Evolutionary conservation across 2,797 vertebrate species (phyloP).

Genomic region (Anguilla pacifica): DNA sequence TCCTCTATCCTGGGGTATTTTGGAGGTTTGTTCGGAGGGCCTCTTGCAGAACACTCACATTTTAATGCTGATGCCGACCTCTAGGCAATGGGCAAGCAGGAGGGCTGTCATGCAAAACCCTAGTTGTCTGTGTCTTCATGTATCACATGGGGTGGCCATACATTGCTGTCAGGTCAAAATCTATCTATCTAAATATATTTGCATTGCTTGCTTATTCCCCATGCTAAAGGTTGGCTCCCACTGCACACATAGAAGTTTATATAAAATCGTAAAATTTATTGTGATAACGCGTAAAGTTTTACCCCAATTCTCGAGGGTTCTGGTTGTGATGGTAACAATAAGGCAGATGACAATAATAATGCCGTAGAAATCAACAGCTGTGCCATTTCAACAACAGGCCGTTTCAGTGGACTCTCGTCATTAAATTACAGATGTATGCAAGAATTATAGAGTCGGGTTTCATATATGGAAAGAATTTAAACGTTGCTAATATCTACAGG

Average conservation of each 20-base stretch:
- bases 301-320: not conserved
- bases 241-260: not conserved
- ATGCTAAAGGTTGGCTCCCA: not conserved
- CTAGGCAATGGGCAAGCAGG: not conserved
- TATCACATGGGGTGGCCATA: not conserved
- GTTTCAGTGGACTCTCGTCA: not conserved
- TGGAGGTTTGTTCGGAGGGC: not conserved
- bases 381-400: not conserved
- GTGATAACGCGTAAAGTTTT: not conserved
- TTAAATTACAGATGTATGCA: not conserved
- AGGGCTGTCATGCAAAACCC: not conserved
- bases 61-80: not conserved
- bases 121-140: not conserved
- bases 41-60: not conserved
- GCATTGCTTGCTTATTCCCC: not conserved
- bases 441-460: not conserved
- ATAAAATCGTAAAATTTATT: not conserved
- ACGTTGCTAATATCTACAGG: conserved; percentile 26
- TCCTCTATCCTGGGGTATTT: not conserved
- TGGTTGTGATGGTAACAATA: not conserved
- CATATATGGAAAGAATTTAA: not conserved
- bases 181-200: not conserved
- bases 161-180: not conserved
- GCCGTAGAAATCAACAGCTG: conserved; percentile 4
- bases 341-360: not conserved